phyloP scores from a whole-genome alignment of 2,888 invertebrate genomes.

The Andrena chrysosceles region DNA sequence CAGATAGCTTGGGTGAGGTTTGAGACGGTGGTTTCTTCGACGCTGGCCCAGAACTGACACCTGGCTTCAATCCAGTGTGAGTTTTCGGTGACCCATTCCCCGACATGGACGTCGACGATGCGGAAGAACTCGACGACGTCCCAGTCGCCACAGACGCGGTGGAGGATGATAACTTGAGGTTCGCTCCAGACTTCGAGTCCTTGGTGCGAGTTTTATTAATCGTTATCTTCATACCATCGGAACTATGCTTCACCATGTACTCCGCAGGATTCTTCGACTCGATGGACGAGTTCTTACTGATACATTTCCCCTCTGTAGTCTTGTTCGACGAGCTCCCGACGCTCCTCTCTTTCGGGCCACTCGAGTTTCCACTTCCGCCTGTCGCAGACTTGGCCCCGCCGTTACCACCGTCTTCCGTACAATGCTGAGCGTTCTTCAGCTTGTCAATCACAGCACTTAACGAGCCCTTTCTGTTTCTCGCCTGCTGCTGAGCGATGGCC shows the following conservation, averaged over 20 bases:
- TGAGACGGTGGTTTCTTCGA: slow-evolving; percentile 91
- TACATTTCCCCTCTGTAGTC: slow-evolving; percentile 80
- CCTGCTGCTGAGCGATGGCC: slow-evolving; percentile 86
- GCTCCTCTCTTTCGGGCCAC: slow-evolving; percentile 78
- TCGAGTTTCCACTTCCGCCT: slow-evolving; percentile 85
- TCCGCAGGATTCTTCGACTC: slow-evolving; percentile 90
- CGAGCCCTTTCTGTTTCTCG: slow-evolving; percentile 90
- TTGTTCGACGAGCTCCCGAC: slow-evolving; percentile 82
- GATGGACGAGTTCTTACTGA: slow-evolving; percentile 80
- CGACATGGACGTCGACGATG: slow-evolving; percentile 82
- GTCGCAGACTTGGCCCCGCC: slow-evolving; percentile 86
- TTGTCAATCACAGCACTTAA: slow-evolving; percentile 96
- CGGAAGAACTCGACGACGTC: slow-evolving; percentile 84
- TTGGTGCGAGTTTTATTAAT: slow-evolving; percentile 95
- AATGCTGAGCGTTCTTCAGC: slow-evolving; percentile 91
- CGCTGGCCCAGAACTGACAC: slow-evolving; percentile 94
- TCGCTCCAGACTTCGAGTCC: slow-evolving; percentile 86
- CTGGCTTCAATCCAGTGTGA: slow-evolving; percentile 93
- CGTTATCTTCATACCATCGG: slow-evolving; percentile 95
- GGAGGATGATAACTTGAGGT: slow-evolving; percentile 77
- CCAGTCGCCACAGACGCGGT: slow-evolving; percentile 53
- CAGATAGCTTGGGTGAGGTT: slow-evolving; percentile 79
- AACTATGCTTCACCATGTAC: slow-evolving; percentile 95
- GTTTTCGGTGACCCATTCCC: slow-evolving; percentile 90
- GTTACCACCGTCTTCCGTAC: slow-evolving; percentile 86